phyloP scores from a whole-genome alignment of 2,888 invertebrate species.

The Spodoptera picta region DNA sequence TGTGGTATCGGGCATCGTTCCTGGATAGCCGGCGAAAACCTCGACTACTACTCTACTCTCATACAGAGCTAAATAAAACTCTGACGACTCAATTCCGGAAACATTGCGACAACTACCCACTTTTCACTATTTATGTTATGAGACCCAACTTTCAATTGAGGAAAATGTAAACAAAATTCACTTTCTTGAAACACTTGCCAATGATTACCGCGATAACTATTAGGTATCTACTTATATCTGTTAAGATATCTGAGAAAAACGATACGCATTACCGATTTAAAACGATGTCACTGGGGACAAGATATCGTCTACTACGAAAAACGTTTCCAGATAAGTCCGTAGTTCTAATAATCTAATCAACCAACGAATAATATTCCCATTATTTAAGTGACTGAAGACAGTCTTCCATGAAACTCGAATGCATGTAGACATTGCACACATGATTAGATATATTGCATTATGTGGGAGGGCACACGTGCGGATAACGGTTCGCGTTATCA shows the following conservation, averaged over 20 bases:
- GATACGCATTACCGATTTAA: slow-evolving; percentile 29
- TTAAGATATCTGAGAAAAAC: slow-evolving; percentile 41
- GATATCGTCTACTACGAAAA: slow-evolving; percentile 6
- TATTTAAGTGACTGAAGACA: slow-evolving; percentile 33
- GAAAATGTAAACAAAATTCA: slow-evolving; percentile 47
- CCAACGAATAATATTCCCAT: slow-evolving; percentile 3
- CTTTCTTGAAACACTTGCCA: slow-evolving; percentile 43
- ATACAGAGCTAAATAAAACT: slow-evolving; percentile 69
- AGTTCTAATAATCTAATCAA: neutral
- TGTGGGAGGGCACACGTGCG: slow-evolving; percentile 78
- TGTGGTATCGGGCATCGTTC: slow-evolving; percentile 67
- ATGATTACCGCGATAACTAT: slow-evolving; percentile 27
- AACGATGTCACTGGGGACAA: slow-evolving; percentile 7
- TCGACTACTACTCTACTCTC: too few relatives aligned
- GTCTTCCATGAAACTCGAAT: slow-evolving; percentile 38
- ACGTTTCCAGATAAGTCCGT: neutral
- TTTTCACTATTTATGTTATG: too few relatives aligned
- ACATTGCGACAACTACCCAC: slow-evolving; percentile 45
- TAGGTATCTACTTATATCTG: slow-evolving; percentile 18
- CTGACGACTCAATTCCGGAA: slow-evolving; percentile 62
- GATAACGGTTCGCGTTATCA: slow-evolving; percentile 78
- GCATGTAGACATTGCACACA: slow-evolving; percentile 51
- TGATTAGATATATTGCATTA: slow-evolving; percentile 65
- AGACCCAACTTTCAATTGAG: slow-evolving; percentile 35
- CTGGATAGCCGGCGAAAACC: slow-evolving; percentile 62